phyloP scores from a whole-genome alignment of 2,888 invertebrate genomes.

The Agriopis leucophaearia region DNA sequence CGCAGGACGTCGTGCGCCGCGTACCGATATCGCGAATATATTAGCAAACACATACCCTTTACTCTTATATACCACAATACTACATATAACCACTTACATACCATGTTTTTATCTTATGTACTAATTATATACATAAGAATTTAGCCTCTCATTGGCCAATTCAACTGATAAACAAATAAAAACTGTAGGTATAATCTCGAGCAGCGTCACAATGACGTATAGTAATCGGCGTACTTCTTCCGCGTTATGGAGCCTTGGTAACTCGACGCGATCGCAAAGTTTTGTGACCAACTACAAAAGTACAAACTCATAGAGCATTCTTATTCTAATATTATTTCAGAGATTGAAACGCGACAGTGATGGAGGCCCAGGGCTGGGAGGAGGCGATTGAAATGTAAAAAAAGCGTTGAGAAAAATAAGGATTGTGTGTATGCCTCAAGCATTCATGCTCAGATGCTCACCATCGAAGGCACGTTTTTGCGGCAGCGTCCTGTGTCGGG shows the following conservation, averaged over 20 bases:
- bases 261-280: conserved; percentile 65
- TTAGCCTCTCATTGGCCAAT: conserved; percentile 50
- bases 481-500: too few species aligned
- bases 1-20: conserved; percentile 64
- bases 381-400: too few species aligned
- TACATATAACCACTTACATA: conserved; percentile 26
- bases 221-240: conserved; percentile 60
- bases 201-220: conserved; percentile 48
- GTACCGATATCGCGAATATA: conserved; percentile 77
- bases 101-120: conserved; percentile 50
- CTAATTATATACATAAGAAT: conserved; percentile 42
- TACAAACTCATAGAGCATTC: conserved; percentile 30
- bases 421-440: too few species aligned
- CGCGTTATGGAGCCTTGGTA: conserved; percentile 76
- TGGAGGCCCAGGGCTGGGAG: too few species aligned
- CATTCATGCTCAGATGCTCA: too few species aligned
- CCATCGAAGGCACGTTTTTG: too few species aligned
- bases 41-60: conserved; percentile 63
- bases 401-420: too few species aligned
- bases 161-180: conserved; percentile 51
- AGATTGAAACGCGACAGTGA: too few species aligned
- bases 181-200: conserved; percentile 41
- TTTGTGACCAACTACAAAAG: conserved; percentile 50
- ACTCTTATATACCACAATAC: conserved; percentile 31
- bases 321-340: conserved; percentile 34